Conservation (phyloP, 1,140 invertebrate genomes). For the Diorhabda sublineata region DNA sequence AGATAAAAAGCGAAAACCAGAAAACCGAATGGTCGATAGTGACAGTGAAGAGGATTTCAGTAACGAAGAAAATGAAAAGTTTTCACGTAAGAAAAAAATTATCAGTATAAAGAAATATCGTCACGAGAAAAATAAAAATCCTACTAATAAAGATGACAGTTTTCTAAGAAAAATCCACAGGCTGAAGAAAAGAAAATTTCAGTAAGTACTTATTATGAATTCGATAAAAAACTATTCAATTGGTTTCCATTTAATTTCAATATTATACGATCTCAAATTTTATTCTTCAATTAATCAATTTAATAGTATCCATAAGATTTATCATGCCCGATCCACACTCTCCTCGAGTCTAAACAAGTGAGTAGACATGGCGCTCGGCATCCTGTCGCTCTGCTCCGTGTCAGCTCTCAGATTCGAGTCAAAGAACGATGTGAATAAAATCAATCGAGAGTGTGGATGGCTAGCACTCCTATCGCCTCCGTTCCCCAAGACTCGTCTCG, state of each 20-base stretch:
- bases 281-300: too few relatives aligned
- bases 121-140: slow-evolving; percentile 28
- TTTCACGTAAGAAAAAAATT: slow-evolving; percentile 10
- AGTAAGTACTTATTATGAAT: slow-evolving; percentile 1
- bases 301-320: too few relatives aligned
- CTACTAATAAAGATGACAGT: slow-evolving; percentile 19
- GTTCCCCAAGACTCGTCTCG: too few relatives aligned
- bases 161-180: slow-evolving; percentile 21
- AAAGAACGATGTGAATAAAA: too few relatives aligned
- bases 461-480: too few relatives aligned
- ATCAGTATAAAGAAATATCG: slow-evolving; percentile 28
- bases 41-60: neutral
- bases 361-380: too few relatives aligned
- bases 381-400: too few relatives aligned
- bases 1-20: neutral
- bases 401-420: too few relatives aligned
- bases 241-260: neutral
- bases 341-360: too few relatives aligned
- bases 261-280: neutral
- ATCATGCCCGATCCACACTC: too few relatives aligned
- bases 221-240: neutral
- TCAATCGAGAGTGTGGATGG: too few relatives aligned
- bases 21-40: neutral
- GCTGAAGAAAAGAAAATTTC: slow-evolving; percentile 18
- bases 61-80: slow-evolving; percentile 18